phyloP scores from a whole-genome alignment of 2,888 invertebrate genomes.

The Agapetus fuscipes region DNA sequence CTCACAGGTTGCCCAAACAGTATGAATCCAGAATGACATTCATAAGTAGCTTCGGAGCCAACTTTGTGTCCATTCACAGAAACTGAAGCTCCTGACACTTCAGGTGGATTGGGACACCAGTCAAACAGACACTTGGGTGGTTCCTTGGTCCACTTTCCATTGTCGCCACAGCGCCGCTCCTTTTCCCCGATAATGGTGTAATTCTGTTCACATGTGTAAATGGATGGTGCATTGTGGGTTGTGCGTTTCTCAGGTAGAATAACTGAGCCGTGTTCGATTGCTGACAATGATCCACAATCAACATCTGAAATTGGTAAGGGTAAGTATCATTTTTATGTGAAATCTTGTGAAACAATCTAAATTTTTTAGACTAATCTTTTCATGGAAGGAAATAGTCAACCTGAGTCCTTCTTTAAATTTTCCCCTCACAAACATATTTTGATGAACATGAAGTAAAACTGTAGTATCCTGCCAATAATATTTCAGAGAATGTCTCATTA shows the following conservation, averaged over 20 bases:
- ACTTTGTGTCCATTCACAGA: conserved; percentile 62
- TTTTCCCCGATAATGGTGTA: conserved; percentile 66
- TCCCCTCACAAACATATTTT: too few relatives aligned
- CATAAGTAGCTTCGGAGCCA: conserved; percentile 71
- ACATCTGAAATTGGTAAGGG: conserved; percentile 58
- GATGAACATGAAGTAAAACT: too few relatives aligned
- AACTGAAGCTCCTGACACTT: conserved; percentile 66
- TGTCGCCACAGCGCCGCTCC: conserved; percentile 61
- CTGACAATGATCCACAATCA: conserved; percentile 62
- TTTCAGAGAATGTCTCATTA: too few relatives aligned
- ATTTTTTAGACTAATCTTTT: too few relatives aligned
- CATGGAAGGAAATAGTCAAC: too few relatives aligned
- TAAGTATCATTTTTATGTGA: too few relatives aligned
- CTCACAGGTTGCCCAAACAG: conserved; percentile 71
- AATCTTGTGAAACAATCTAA: too few relatives aligned
- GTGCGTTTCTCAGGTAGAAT: conserved; percentile 59
- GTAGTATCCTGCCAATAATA: too few relatives aligned
- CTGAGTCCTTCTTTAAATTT: too few relatives aligned
- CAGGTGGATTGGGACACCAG: conserved; percentile 80
- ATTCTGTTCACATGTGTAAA: conserved; percentile 74
- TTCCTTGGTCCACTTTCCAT: conserved; percentile 68
- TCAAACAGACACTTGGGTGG: conserved; percentile 75
- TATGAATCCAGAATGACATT: conserved; percentile 75
- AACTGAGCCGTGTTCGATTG: conserved; percentile 65
- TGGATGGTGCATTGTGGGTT: conserved; percentile 66